phyloP scores from a whole-genome alignment of 2,113 vertebrate genomes.

The Taurulus bubalis region DNA sequence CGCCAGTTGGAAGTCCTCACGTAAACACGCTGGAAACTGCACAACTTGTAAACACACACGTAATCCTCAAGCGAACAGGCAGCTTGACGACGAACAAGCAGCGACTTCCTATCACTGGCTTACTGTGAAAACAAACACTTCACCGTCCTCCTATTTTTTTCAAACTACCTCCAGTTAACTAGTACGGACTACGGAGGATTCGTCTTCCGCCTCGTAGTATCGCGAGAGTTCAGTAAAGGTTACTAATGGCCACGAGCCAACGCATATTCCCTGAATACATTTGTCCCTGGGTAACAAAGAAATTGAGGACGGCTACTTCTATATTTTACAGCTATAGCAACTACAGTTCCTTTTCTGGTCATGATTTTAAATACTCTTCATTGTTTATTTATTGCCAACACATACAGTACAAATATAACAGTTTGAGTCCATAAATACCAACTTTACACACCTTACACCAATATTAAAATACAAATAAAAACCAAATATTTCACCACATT shows the following conservation, averaged over 20 bases:
- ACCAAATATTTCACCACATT: neutral
- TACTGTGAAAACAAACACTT: slow-evolving; percentile 42
- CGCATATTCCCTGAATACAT: too few species aligned
- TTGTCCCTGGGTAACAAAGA: neutral
- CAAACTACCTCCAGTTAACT: slow-evolving; percentile 61
- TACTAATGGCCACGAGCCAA: slow-evolving; percentile 34
- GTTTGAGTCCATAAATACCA: neutral
- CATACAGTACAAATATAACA: neutral
- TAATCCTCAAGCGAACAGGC: neutral
- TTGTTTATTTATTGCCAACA: neutral
- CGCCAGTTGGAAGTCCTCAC: slow-evolving; percentile 66
- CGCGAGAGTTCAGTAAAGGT: slow-evolving; percentile 79
- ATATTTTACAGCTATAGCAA: neutral
- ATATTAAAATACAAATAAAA: neutral
- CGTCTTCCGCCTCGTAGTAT: slow-evolving; percentile 78
- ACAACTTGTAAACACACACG: slow-evolving; percentile 76
- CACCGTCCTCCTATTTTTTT: slow-evolving; percentile 32
- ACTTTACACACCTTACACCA: neutral
- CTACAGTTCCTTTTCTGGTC: neutral
- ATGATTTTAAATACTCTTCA: neutral
- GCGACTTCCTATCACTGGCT: neutral
- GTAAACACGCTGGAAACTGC: slow-evolving; percentile 49
- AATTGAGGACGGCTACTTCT: neutral
- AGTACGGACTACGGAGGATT: slow-evolving; percentile 57
- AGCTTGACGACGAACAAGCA: neutral